Conservation (phyloP, 2,888 invertebrate genomes). For the Eugnorisma glareosa region DNA sequence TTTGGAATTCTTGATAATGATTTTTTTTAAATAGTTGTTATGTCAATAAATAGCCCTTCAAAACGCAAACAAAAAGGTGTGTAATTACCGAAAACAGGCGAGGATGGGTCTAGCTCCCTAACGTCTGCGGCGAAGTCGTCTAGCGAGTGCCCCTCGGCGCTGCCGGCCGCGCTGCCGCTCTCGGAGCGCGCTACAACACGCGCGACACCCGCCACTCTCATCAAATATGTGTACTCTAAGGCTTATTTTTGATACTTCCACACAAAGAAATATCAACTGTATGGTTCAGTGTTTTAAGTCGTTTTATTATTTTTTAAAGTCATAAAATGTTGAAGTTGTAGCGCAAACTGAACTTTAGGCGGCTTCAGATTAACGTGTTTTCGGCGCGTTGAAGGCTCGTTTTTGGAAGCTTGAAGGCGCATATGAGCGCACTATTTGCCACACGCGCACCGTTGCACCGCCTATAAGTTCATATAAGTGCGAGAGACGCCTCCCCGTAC, state of each 20-base stretch:
- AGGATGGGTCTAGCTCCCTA: slow-evolving; percentile 88
- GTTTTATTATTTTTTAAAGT: neutral
- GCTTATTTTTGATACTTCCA: neutral
- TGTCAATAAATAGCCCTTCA: slow-evolving; percentile 66
- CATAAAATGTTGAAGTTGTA: neutral
- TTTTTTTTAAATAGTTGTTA: neutral
- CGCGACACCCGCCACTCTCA: slow-evolving; percentile 4
- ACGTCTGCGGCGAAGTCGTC: slow-evolving; percentile 88
- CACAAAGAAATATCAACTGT: neutral
- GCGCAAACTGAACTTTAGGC: neutral
- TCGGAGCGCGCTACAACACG: slow-evolving; percentile 87
- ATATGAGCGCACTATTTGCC: neutral
- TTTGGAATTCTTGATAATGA: neutral
- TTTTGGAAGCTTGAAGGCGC: neutral
- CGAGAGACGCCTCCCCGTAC: neutral
- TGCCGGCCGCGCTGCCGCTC: slow-evolving; percentile 83
- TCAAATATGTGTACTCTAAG: neutral
- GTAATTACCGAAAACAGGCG: slow-evolving; percentile 88
- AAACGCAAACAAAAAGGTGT: slow-evolving; percentile 73
- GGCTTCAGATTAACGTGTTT: neutral
- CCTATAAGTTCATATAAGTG: neutral
- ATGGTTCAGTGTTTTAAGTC: neutral
- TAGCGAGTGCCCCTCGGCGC: slow-evolving; percentile 81
- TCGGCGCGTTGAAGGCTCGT: neutral
- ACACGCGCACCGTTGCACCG: neutral